Evolutionary conservation across 2,888 invertebrate species (phyloP).

Genomic region (Hetaerina titia): DNA sequence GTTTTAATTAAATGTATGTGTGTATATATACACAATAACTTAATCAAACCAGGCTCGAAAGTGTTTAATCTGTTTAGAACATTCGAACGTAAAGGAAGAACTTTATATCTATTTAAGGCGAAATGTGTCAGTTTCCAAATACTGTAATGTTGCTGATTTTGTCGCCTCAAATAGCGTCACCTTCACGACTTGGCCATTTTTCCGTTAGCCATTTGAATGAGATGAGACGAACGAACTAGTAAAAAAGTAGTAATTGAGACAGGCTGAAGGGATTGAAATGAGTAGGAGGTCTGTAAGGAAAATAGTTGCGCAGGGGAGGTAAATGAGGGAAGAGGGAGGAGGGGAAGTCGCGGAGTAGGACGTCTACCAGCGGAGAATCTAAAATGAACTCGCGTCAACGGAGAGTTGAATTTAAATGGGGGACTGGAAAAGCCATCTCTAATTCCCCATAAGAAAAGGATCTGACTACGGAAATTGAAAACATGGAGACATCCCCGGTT

Average conservation of each 20-base stretch:
- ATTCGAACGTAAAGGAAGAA: no score
- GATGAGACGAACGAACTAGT: background rate
- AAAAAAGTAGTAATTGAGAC: background rate
- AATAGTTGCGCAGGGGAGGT: background rate
- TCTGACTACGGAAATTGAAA: constrained; percentile 48
- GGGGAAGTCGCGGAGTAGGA: background rate
- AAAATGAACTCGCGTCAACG: constrained; percentile 54
- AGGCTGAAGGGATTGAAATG: background rate
- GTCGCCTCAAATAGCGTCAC: background rate
- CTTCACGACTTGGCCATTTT: background rate
- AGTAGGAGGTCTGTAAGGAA: background rate
- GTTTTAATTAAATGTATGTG: no score
- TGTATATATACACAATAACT: no score
- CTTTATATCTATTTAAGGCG: no score
- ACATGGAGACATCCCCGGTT: constrained; percentile 44
- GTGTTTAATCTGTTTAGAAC: no score
- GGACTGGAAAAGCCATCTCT: constrained; percentile 28
- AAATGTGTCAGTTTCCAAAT: background rate
- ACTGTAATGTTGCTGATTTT: background rate
- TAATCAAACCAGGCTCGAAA: no score
- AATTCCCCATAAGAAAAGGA: constrained; percentile 57
- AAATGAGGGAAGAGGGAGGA: background rate
- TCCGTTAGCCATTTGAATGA: background rate
- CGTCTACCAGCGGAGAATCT: constrained; percentile 37
- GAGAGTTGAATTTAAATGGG: constrained; percentile 52